phyloP scores from a whole-genome alignment of 2,113 vertebrate genomes.

The Kobus ellipsiprymnus region DNA sequence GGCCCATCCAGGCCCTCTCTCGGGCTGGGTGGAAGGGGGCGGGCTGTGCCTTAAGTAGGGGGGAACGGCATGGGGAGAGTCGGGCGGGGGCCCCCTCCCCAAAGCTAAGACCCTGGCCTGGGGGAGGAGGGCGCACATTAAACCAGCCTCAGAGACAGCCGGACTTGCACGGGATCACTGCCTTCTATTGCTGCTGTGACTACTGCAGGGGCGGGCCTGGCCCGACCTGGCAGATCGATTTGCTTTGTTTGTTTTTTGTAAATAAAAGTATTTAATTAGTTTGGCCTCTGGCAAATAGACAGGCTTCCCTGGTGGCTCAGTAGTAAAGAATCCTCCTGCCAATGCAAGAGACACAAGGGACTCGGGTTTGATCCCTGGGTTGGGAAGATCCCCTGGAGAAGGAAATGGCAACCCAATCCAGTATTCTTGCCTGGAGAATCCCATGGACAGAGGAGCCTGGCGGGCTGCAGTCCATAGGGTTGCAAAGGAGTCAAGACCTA shows the following conservation, averaged over 20 bases:
- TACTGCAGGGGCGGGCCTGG: neutral
- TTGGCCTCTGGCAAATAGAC: neutral
- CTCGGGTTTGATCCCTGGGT: neutral
- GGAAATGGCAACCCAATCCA: neutral
- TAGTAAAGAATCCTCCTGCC: neutral
- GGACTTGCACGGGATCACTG: neutral
- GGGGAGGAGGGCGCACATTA: neutral
- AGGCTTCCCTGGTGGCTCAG: neutral
- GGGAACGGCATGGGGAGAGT: no score
- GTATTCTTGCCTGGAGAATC: neutral
- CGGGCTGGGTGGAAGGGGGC: neutral
- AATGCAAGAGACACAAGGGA: neutral
- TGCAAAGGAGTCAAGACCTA: neutral
- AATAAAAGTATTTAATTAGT: slow-evolving; percentile 65
- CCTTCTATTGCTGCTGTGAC: slow-evolving; percentile 10
- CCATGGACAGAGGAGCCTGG: neutral
- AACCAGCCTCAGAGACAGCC: neutral
- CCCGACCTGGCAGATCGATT: neutral
- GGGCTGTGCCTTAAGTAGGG: slow-evolving; percentile 15
- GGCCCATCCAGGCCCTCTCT: neutral
- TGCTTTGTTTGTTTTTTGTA: slow-evolving; percentile 29
- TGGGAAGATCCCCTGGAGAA: neutral
- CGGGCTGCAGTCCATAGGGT: neutral
- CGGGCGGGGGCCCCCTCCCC: neutral
- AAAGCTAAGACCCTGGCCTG: neutral